Conservation (phyloP, 1,140 invertebrate species). For the Drosophila serrata region DNA sequence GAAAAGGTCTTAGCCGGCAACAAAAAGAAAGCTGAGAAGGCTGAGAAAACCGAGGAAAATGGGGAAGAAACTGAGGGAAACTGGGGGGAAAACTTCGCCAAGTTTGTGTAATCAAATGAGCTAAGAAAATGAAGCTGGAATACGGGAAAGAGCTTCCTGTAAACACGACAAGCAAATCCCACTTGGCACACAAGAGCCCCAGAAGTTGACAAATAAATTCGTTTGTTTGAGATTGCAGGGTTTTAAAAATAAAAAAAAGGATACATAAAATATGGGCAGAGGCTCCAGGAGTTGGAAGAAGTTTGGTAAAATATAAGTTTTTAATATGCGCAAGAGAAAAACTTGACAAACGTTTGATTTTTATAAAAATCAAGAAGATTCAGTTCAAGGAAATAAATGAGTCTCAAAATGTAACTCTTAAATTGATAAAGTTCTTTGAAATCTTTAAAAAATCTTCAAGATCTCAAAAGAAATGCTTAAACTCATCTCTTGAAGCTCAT, state of each 20-base stretch:
- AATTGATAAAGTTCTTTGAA: background rate
- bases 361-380: background rate
- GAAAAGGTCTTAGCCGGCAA: conserved; percentile 46
- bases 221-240: conserved; percentile 8
- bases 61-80: background rate
- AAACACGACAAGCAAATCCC: conserved; percentile 45
- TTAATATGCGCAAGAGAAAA: background rate
- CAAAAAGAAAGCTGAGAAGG: conserved; percentile 30
- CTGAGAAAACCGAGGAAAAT: conserved; percentile 24
- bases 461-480: background rate
- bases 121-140: conserved; percentile 33
- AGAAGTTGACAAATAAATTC: conserved; percentile 35
- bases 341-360: background rate
- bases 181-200: conserved; percentile 35
- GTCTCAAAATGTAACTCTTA: too few species aligned
- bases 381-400: background rate
- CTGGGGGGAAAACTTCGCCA: conserved; percentile 33
- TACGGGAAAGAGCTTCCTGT: conserved; percentile 8
- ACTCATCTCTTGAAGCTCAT: too few species aligned
- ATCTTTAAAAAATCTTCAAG: background rate
- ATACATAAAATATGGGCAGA: background rate
- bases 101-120: conserved; percentile 52
- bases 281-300: background rate
- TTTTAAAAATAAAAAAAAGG: background rate
- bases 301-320: background rate